Evolutionary conservation across 2,113 vertebrate genomes (phyloP), one percentile per base, ranked within the genome.

Genomic region (Cebidichthys violaceus): DNA sequence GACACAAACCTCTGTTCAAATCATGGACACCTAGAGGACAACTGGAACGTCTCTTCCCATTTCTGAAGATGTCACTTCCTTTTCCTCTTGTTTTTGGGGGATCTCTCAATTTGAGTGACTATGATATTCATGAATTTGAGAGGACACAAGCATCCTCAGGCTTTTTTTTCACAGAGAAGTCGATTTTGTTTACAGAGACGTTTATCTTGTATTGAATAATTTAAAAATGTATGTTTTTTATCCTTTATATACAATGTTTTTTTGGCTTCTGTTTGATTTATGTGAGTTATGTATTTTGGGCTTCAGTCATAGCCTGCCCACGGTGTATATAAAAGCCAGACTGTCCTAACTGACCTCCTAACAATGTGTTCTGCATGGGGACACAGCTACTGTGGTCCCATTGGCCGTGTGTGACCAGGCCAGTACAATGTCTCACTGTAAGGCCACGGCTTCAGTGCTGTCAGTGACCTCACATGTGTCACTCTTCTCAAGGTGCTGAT

Each of bases 171-270:
- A 74, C 8, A 1, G 82, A 91, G 79, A 90, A 86, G 78, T 87
- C 72, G 54, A 45, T 70, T 86, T 90, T 91, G 94, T 95, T 95
- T 95, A 95, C 94, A 95, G 90, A 93, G 88, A 93, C 87, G 55
- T 93, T 90, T 84, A 89, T 86, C 69, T 84, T 86, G 43, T 83
- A 82, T 82, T 77, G 87, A 91, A 80, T 94, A 94, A 94, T 94
- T 94, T 94, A 94, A 92, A 90, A 88, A 79, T 84, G 70, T 89
- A 50, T 81, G 70, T 84, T 74, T 88, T 77, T 81, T 45, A 79
- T 62, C 45, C 70, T 76, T 90, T 83, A 87, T 89, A 85, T 79
- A 79, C 78, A 61, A n/a, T 81, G 9, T 79, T 13, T 79, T 84
- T 80, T 57, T 31, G 79, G 55, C 37, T 3, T 66, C 35, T 31